A percentile compares a stretch with the other conserved stretches of the same genome.
Evolutionary conservation across 1,140 invertebrate genomes (phyloP).

Genomic region (Hyphantria cunea): DNA sequence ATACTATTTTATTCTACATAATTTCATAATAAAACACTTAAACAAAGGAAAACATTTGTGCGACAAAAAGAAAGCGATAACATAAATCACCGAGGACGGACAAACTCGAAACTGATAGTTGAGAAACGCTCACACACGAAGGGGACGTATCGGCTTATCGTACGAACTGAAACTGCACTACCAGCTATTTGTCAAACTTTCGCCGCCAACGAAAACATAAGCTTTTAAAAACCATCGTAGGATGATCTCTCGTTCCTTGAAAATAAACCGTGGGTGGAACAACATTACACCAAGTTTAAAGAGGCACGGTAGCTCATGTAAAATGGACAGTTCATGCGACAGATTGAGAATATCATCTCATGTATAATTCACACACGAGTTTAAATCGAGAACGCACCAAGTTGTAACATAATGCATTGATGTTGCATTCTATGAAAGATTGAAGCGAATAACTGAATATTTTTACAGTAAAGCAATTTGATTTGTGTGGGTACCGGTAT

Average conservation of each 20-base stretch:
- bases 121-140: conserved; percentile 41
- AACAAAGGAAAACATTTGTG: conserved; percentile 27
- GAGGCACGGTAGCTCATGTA: conserved; percentile 15
- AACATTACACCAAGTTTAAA: background rate
- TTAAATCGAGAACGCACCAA: conserved; percentile 46
- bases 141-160: conserved; percentile 56
- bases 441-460: conserved; percentile 50
- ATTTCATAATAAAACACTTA: conserved; percentile 21
- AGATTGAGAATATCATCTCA: conserved; percentile 61
- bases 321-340: conserved; percentile 40
- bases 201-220: conserved; percentile 49
- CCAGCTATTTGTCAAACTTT: conserved; percentile 61
- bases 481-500: conserved; percentile 6
- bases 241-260: conserved; percentile 16
- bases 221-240: conserved; percentile 32
- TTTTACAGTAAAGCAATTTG: conserved; percentile 19
- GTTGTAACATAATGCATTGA: conserved; percentile 53
- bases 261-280: background rate
- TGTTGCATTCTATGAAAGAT: conserved; percentile 52
- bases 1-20: conserved; percentile 9
- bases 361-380: conserved; percentile 59
- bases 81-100: conserved; percentile 41
- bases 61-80: conserved; percentile 33
- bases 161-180: conserved; percentile 49
- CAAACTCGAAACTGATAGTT: conserved; percentile 38